phyloP scores from a whole-genome alignment of 1,140 invertebrate species.

The Calephelis nemesis region DNA sequence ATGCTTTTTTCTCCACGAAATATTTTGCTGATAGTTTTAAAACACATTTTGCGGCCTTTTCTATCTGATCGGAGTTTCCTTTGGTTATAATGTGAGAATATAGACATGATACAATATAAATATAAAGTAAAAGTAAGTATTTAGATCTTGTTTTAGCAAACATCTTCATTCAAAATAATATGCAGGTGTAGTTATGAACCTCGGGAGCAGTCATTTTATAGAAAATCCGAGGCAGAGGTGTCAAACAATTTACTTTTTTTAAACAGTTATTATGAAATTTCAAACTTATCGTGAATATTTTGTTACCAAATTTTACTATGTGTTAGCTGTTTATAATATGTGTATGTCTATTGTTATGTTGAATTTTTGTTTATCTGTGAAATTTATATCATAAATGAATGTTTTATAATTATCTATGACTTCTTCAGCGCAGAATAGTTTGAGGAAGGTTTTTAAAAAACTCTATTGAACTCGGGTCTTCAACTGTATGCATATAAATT shows the following conservation, averaged over 20 bases:
- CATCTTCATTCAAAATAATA: constrained; percentile 2
- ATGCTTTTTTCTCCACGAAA: constrained; percentile 74
- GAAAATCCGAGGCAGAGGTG: constrained; percentile 11
- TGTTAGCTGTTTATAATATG: too few relatives aligned
- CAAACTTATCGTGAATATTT: too few relatives aligned
- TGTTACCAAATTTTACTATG: too few relatives aligned
- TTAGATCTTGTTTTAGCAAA: constrained; percentile 1
- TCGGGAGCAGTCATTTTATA: constrained; percentile 29
- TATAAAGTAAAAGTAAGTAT: constrained; percentile 26
- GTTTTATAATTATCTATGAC: too few relatives aligned
- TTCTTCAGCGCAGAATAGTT: too few relatives aligned
- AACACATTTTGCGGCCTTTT: constrained; percentile 68
- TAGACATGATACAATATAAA: constrained; percentile 26
- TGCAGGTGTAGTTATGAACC: neutral
- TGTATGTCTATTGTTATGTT: too few relatives aligned
- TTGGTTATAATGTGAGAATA: constrained; percentile 51
- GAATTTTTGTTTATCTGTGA: too few relatives aligned
- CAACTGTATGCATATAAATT: too few relatives aligned
- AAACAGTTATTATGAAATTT: too few relatives aligned
- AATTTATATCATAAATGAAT: too few relatives aligned
- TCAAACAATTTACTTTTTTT: constrained; percentile 1
- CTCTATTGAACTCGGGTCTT: too few relatives aligned
- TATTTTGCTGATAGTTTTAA: constrained; percentile 76
- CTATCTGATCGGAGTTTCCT: constrained; percentile 51
- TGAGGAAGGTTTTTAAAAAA: too few relatives aligned